Percentiles rank a stretch among this genome's conserved stretches.
These are phyloP conservation scores for Dendroctonus ponderosae DNA, from an alignment of 1,140 invertebrate species.

Conservation along the genomic window DNA sequence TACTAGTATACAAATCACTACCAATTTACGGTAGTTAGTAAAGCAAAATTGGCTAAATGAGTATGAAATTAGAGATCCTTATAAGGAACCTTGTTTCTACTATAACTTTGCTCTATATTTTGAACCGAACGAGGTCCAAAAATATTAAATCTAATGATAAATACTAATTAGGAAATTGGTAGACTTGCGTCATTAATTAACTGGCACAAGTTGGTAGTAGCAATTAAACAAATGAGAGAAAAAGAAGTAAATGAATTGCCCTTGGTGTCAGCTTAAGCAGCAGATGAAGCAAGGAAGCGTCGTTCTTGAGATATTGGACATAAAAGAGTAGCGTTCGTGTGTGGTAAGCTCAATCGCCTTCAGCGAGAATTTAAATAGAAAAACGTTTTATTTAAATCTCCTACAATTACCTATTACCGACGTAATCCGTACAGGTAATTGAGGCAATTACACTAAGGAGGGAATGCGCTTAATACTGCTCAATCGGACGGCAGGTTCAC, in stretches of 20 bases:
- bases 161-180: neutral
- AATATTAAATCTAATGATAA: too few relatives aligned
- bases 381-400: constrained; percentile 28
- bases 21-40: constrained; percentile 1
- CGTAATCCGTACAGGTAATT: constrained; percentile 24
- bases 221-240: constrained; percentile 12
- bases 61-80: neutral
- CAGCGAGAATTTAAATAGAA: constrained; percentile 25
- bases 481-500: constrained; percentile 16
- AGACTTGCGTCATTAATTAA: constrained; percentile 6
- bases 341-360: constrained; percentile 13
- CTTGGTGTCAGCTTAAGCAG: constrained; percentile 10
- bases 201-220: neutral
- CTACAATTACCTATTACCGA: constrained; percentile 25
- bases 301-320: constrained; percentile 15
- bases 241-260: constrained; percentile 5
- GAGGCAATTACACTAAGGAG: constrained; percentile 14
- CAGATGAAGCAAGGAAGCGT: constrained; percentile 9
- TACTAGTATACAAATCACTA: neutral
- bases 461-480: constrained; percentile 14
- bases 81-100: constrained; percentile 1
- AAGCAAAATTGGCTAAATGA: constrained; percentile 2
- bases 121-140: too few relatives aligned
- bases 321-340: constrained; percentile 24
- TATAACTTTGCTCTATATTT: too few relatives aligned